Evolutionary conservation across 2,888 invertebrate species (phyloP).

Genomic region (Seira sanloemensis): DNA sequence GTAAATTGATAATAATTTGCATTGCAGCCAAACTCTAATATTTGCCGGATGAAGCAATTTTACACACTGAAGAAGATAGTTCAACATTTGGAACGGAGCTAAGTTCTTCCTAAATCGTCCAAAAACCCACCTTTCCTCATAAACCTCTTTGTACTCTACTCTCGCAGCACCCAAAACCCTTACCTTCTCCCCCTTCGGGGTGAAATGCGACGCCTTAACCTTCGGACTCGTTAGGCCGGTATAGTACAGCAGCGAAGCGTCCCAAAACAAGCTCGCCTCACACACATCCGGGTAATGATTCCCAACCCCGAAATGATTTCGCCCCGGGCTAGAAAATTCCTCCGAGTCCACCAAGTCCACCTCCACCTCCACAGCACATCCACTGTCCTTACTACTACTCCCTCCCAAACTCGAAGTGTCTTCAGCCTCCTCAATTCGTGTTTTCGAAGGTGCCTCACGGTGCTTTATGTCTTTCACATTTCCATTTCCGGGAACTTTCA

Average conservation of each 20-base stretch:
- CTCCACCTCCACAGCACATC: neutral
- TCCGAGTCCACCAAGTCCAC: neutral
- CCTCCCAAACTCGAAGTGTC: neutral
- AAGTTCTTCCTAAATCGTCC: too few species aligned
- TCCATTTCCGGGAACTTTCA: neutral
- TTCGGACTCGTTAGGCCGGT: slow-evolving; percentile 52
- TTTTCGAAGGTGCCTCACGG: neutral
- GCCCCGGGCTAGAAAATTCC: neutral
- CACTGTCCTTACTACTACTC: slow-evolving; percentile 21
- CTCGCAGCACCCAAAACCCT: too few species aligned
- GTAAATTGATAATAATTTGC: too few species aligned
- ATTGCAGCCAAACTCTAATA: too few species aligned
- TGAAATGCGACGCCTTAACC: slow-evolving; percentile 59
- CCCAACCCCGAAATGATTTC: neutral
- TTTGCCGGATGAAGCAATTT: too few species aligned
- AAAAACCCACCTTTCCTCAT: too few species aligned
- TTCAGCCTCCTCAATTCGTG: slow-evolving; percentile 14
- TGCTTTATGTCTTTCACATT: neutral
- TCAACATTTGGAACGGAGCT: too few species aligned
- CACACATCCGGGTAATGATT: slow-evolving; percentile 3
- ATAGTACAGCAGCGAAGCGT: slow-evolving; percentile 56
- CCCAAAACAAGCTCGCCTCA: slow-evolving; percentile 46
- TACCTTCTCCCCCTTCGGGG: too few species aligned
- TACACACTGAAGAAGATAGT: too few species aligned
- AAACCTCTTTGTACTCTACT: too few species aligned